A percentile compares a stretch with the other conserved stretches of the same genome.
phyloP scores from a whole-genome alignment of 2,888 invertebrate species.

The Tridacna crocea region DNA sequence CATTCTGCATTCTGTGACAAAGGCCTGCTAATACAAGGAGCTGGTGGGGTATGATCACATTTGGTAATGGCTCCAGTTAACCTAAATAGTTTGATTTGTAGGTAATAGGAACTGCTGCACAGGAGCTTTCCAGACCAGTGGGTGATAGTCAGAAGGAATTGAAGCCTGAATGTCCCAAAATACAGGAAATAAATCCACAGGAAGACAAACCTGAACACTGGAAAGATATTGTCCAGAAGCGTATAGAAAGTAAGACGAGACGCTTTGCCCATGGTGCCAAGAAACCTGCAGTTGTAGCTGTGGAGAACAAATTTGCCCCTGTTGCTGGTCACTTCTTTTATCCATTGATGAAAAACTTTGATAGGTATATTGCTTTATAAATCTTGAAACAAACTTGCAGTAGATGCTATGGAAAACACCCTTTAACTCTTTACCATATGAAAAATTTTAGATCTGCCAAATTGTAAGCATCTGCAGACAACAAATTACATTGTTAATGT shows the following conservation, averaged over 20 bases:
- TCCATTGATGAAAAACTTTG: constrained; percentile 85
- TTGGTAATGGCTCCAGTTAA: too few relatives aligned
- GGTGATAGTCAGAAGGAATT: constrained; percentile 79
- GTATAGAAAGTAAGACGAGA: constrained; percentile 90
- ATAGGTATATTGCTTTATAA: constrained; percentile 66
- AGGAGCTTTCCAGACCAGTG: constrained; percentile 77
- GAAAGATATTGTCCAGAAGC: constrained; percentile 88
- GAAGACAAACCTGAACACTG: constrained; percentile 66
- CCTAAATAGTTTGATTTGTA: background rate
- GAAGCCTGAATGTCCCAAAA: constrained; percentile 56
- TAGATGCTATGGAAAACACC: background rate
- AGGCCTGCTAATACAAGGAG: too few relatives aligned
- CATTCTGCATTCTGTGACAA: too few relatives aligned
- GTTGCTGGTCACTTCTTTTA: constrained; percentile 94
- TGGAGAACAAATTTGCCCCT: constrained; percentile 89
- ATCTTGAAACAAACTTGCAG: background rate
- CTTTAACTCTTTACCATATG: background rate
- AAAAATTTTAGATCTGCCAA: too few relatives aligned
- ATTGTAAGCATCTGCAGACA: too few relatives aligned
- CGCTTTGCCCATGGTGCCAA: constrained; percentile 85
- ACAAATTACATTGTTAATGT: too few relatives aligned
- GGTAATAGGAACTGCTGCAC: constrained; percentile 76
- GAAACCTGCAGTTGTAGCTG: constrained; percentile 83
- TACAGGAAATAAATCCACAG: constrained; percentile 82
- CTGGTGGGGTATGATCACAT: too few relatives aligned